A percentile compares a stretch with the other conserved stretches of the same genome.
Conservation (phyloP, 2,797 vertebrate species). For the Eulemur rubriventer region DNA sequence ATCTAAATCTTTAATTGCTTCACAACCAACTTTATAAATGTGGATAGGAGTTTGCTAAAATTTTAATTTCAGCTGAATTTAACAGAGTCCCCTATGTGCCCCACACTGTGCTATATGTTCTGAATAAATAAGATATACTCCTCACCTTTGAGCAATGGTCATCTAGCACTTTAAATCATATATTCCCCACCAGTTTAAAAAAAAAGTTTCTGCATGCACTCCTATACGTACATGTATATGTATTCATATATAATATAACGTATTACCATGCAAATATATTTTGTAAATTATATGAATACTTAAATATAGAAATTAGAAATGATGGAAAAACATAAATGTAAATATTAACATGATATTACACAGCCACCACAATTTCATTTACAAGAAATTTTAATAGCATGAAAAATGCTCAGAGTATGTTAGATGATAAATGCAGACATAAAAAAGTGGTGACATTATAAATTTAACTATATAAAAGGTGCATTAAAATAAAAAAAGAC, state of each 20-base stretch:
- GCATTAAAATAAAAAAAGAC: background rate
- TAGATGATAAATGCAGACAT: background rate
- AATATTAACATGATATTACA: background rate
- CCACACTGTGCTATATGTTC: background rate
- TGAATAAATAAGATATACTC: background rate
- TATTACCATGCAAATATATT: background rate
- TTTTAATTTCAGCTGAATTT: background rate
- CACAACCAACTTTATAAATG: background rate
- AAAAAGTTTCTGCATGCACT: background rate
- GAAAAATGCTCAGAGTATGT: background rate
- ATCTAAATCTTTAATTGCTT: slow-evolving; percentile 1
- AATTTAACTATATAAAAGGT: background rate
- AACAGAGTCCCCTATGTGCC: background rate
- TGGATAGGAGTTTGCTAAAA: background rate
- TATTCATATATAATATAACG: background rate
- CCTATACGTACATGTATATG: background rate
- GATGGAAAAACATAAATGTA: background rate
- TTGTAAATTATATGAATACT: background rate
- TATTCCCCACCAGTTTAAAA: background rate
- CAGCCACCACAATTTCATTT: background rate
- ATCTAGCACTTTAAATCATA: background rate
- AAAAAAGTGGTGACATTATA: background rate
- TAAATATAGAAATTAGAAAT: slow-evolving; percentile 6
- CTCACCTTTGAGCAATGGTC: background rate
- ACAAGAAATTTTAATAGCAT: background rate